Evolutionary conservation across 2,888 invertebrate species (phyloP), one percentile per base, ranked within the genome.

Genomic region (Drosophila borealis): DNA sequence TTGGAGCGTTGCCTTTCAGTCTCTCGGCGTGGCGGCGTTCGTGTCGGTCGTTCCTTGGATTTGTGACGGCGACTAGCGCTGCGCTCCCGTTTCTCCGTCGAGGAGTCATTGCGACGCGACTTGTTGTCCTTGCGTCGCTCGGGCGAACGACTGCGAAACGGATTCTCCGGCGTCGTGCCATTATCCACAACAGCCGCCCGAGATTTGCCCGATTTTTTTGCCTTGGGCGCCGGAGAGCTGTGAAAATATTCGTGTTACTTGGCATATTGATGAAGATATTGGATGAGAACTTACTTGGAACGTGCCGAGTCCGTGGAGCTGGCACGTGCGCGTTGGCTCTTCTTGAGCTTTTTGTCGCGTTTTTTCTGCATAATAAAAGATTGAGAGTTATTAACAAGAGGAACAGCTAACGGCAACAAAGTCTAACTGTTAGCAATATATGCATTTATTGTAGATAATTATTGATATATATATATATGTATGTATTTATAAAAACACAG

Each of bases 331-430:
- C 77, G 81, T 51, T 57, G 55, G 74, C 93, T 93, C 91, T 94
- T 94, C 93, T 93, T 93, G 89, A 93, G 94, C 92, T 94, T 94
- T 92, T 94, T 94, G 59, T 90, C 89, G 74, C 93, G 93, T 91
- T 94, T 94, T 92, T 94, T 94, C 94, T 95, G 93, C 92, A 82
- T 82, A 89, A 88, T 75, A 78, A 57, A 83, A 81, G 36, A 80
- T 13, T 63, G 0, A 0, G 5, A 36, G 13, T 50, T 37, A 45
- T 86, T 64, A 84, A 44, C 48, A 72, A 42, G 44, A 4, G 33
- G 54, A 56, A 10, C 19, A 10, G 39, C 4, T 8, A 13, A 36
- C 34, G 2, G 6, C 25, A 68, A 69, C 61, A 78, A 74, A 74
- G 71, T 77, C 79, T 77, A 79, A 81, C 68, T 72, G 36, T 76